Evolutionary conservation across 2,888 invertebrate genomes (phyloP).

Genomic region (Drosophila cyrtoloma): DNA sequence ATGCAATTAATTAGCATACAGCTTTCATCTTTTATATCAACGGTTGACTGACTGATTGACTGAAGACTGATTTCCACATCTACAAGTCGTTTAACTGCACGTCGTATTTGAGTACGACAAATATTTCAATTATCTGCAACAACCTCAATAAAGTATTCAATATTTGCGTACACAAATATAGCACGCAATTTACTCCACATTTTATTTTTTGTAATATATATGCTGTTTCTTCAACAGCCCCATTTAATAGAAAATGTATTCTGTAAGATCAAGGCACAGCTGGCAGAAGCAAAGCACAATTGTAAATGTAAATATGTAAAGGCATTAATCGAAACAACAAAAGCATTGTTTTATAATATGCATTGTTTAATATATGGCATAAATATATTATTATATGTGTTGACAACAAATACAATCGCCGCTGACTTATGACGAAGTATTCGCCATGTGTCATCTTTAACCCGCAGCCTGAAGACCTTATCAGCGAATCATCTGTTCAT

Average conservation of each 20-base stretch:
- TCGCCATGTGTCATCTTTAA: conserved; percentile 49
- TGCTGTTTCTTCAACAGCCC: conserved; percentile 1
- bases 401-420: conserved; percentile 40
- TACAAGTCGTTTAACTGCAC: not conserved
- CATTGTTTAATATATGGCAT: conserved; percentile 6
- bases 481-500: conserved; percentile 20
- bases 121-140: conserved; percentile 51
- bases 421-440: conserved; percentile 51
- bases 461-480: conserved; percentile 35
- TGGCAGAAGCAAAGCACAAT: conserved; percentile 45
- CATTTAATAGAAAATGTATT: conserved; percentile 49
- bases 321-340: conserved; percentile 61
- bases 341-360: conserved; percentile 63
- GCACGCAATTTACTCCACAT: conserved; percentile 73
- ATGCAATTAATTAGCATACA: not conserved
- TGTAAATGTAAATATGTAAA: conserved; percentile 25
- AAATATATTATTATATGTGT: conserved; percentile 8
- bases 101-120: conserved; percentile 14
- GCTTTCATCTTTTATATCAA: conserved; percentile 9
- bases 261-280: conserved; percentile 75
- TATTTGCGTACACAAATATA: conserved; percentile 54
- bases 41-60: conserved; percentile 11
- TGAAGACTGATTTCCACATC: not conserved
- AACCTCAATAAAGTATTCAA: conserved; percentile 56
- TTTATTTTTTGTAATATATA: conserved; percentile 16